Evolutionary conservation across 2,797 vertebrate species (phyloP), one percentile per base, ranked within the genome.

Genomic region (Monodelphis domestica): DNA sequence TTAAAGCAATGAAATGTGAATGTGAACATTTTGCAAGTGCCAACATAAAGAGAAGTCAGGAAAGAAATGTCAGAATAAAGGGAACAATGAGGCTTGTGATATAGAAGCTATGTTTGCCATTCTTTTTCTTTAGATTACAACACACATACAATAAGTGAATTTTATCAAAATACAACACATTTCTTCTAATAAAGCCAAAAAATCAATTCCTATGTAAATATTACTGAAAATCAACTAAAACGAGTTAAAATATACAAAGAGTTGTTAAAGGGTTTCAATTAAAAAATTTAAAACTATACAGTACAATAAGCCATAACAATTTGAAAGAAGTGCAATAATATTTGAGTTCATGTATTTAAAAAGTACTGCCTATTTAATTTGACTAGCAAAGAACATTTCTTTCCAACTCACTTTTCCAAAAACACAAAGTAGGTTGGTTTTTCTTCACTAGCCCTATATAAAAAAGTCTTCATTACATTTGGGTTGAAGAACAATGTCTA

Each of bases 221-320:
- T 98, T 98, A 98, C 97, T 96, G 97, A 98, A 98, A 98, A 98
- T 97, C 95, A 98, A 98, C 98, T 98, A 98, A 98, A 98, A 98
- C 98, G 97, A 98, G 98, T 98, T 98, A 98, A 99, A 99, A 99
- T 98, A 98, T 98, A 98, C 98, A 98, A 98, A 99, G 98, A 99
- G 98, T 98, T 99, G 98, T 98, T 99, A 99, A 99, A 99, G 98
- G 98, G 98, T 98, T 98, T 98, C 98, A 98, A 97, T 98, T 98
- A 98, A 98, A 98, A 98, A 98, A 98, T 98, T 98, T 98, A 98
- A 98, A 99, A 98, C 98, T 98, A 98, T 98, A 98, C 96, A 98
- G 97, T 97, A 98, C 97, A 98, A 98, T 98, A 99, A 99, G 97
- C 98, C 99, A 98, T 99, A 98, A 98, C 95, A 97, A 97, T 95